phyloP scores from a whole-genome alignment of 2,888 invertebrate species.

The Lasioglossum figueresi region DNA sequence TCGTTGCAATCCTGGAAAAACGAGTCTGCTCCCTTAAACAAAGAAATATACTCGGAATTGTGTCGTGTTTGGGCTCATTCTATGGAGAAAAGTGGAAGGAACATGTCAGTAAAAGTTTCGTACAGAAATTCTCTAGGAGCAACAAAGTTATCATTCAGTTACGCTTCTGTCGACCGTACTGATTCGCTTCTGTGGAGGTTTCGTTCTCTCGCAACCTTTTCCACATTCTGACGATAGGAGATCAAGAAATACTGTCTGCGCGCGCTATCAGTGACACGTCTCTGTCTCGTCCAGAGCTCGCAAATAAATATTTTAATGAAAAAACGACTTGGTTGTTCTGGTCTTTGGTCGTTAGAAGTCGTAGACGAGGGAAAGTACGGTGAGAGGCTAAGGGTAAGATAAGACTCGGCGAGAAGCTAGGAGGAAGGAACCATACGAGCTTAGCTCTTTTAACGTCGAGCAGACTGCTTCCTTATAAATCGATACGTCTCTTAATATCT shows the following conservation, averaged over 20 bases:
- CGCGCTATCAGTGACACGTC: neutral
- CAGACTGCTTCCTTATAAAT: slow-evolving; percentile 56
- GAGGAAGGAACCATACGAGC: slow-evolving; percentile 21
- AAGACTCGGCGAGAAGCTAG: slow-evolving; percentile 38
- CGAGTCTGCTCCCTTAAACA: neutral
- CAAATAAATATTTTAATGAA: neutral
- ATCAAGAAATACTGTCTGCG: neutral
- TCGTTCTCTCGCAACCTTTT: too few species aligned
- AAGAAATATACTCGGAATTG: neutral
- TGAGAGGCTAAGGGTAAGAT: neutral
- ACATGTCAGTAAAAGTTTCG: neutral
- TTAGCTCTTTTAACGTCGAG: slow-evolving; percentile 52
- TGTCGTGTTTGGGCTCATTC: neutral
- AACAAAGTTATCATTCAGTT: neutral
- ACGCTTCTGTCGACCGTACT: neutral
- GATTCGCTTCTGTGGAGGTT: too few species aligned
- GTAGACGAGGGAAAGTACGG: neutral
- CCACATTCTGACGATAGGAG: neutral
- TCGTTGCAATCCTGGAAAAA: too few species aligned
- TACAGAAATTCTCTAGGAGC: neutral
- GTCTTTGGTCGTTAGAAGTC: neutral
- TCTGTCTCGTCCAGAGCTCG: neutral
- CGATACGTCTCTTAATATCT: slow-evolving; percentile 66
- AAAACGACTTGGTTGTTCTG: neutral
- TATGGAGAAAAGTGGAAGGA: neutral